Evolutionary conservation across 2,888 invertebrate species (phyloP).

Genomic region (Troglohyphantes excavatus): DNA sequence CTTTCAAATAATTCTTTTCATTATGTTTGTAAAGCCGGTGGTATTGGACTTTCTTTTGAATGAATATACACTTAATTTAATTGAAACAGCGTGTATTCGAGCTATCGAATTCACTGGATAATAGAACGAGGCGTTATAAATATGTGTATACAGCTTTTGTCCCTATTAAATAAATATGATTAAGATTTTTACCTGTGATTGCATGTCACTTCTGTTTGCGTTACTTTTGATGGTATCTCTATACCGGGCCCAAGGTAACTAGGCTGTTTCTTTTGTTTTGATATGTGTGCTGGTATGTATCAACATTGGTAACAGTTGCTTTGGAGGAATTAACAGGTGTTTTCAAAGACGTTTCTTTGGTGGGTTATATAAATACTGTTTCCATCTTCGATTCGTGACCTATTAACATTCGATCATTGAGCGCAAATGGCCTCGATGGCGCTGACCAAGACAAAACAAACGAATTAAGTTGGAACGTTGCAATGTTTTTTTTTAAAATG

Average conservation of each 20-base stretch:
- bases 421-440: no score
- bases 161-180: conserved; percentile 46
- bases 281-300: conserved; percentile 16
- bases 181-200: conserved; percentile 33
- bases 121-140: conserved; percentile 36
- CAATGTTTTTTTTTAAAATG: no score
- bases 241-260: conserved; percentile 52
- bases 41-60: conserved; percentile 1
- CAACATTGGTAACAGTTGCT: no score
- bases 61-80: conserved; percentile 2
- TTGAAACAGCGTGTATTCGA: conserved; percentile 15
- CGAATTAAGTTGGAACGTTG: no score
- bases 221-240: conserved; percentile 41
- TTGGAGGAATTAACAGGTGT: no score
- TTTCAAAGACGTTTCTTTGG: no score
- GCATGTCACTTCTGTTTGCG: conserved; percentile 31
- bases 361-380: no score
- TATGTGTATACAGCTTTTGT: conserved; percentile 19
- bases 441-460: no score
- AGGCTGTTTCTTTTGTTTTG: conserved; percentile 36
- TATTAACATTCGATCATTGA: no score
- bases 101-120: conserved; percentile 2
- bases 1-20: conserved; percentile 8
- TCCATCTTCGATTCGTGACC: no score
- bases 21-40: neutral